phyloP scores from a whole-genome alignment of 2,797 vertebrate species.

The Rhynchotus rufescens region DNA sequence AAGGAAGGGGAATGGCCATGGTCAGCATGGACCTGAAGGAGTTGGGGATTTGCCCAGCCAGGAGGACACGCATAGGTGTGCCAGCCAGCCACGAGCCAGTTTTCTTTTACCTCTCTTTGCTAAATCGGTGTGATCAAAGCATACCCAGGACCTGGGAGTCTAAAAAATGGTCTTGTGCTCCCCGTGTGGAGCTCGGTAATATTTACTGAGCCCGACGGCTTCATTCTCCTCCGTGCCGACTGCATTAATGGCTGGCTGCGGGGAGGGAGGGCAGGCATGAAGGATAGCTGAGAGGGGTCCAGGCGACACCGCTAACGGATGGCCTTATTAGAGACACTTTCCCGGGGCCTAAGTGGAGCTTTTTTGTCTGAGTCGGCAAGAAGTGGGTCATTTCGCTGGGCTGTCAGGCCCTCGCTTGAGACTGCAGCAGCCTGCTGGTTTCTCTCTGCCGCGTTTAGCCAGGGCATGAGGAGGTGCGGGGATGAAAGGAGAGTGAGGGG shows the following conservation, averaged over 20 bases:
- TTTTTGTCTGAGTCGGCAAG: slow-evolving; percentile 83
- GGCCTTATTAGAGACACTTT: slow-evolving; percentile 85
- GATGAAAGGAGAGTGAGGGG: not conserved
- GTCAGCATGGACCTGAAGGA: not conserved
- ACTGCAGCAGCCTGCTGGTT: slow-evolving; percentile 45
- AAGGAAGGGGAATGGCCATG: not conserved
- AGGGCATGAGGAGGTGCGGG: not conserved
- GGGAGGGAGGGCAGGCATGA: slow-evolving; percentile 78
- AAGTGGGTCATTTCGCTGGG: slow-evolving; percentile 83
- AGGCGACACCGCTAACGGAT: slow-evolving; percentile 79
- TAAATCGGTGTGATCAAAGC: slow-evolving; percentile 78
- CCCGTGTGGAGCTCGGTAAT: slow-evolving; percentile 73
- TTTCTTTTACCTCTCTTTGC: slow-evolving; percentile 61
- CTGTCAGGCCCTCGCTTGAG: slow-evolving; percentile 71
- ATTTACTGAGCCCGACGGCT: slow-evolving; percentile 82
- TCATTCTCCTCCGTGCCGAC: slow-evolving; percentile 78
- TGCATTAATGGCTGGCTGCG: slow-evolving; percentile 81
- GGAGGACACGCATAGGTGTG: not conserved
- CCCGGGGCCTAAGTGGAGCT: slow-evolving; percentile 80
- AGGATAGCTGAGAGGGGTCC: slow-evolving; percentile 76
- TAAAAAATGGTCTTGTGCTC: slow-evolving; percentile 79
- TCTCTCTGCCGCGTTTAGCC: not conserved
- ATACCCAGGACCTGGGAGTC: slow-evolving; percentile 68
- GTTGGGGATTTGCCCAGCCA: not conserved
- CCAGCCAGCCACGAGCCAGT: slow-evolving; percentile 6